Evolutionary conservation across 64 coral and sea anemone genomes (phyloP).

Genomic region (Astreopora myriophthalma): DNA sequence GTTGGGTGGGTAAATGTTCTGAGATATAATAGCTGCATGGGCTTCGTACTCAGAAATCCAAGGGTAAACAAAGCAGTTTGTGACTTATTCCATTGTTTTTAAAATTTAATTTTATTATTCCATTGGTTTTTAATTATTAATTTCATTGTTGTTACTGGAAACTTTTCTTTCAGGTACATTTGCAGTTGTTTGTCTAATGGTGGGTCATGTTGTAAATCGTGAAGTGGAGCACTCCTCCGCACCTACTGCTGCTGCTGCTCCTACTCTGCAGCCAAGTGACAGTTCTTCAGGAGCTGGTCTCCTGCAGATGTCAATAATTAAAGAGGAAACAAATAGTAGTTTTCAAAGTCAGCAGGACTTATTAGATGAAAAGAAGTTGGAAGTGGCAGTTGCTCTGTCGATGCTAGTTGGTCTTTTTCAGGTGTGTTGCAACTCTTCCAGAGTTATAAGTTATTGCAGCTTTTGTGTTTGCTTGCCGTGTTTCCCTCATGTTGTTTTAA

Average conservation of each 20-base stretch:
- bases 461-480: too few relatives aligned
- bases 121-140: too few relatives aligned
- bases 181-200: slow-evolving; percentile 93
- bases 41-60: too few relatives aligned
- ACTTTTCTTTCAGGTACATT: slow-evolving; percentile 97
- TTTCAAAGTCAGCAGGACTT: slow-evolving; percentile 17
- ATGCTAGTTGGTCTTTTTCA: slow-evolving; percentile 92
- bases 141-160: too few relatives aligned
- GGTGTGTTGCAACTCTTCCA: background rate
- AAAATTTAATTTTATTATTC: too few relatives aligned
- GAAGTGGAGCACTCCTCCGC: slow-evolving; percentile 16
- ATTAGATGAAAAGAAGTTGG: slow-evolving; percentile 46
- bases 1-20: too few relatives aligned
- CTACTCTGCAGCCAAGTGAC: background rate
- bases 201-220: slow-evolving; percentile 85
- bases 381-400: slow-evolving; percentile 79
- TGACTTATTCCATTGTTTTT: too few relatives aligned
- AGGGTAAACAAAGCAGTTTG: too few relatives aligned
- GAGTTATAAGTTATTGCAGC: too few relatives aligned
- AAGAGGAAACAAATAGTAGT: slow-evolving; percentile 56
- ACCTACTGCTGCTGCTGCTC: background rate
- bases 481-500: background rate
- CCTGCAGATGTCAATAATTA: slow-evolving; percentile 17
- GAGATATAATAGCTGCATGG: too few relatives aligned
- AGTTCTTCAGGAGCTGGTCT: background rate